phyloP scores from a whole-genome alignment of 2,888 invertebrate genomes.

The Himalopsyche tibetana region DNA sequence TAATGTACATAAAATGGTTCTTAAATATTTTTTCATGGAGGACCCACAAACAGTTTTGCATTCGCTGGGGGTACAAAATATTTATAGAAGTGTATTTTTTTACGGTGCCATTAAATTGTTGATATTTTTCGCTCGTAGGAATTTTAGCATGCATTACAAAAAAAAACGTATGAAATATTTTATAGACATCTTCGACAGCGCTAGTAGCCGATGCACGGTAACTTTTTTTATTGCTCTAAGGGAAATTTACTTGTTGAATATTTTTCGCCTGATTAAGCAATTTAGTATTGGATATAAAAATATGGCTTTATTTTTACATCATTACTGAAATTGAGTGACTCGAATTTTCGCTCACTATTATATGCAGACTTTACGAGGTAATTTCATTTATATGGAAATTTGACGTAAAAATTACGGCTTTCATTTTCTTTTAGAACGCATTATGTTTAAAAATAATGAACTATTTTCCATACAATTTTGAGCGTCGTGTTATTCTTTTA shows the following conservation, averaged over 20 bases:
- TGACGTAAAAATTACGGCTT: slow-evolving; percentile 32
- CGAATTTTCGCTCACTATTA: slow-evolving; percentile 31
- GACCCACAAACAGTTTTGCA: not conserved
- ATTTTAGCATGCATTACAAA: slow-evolving; percentile 39
- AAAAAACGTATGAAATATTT: slow-evolving; percentile 43
- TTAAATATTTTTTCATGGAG: not conserved
- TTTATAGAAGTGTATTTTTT: slow-evolving; percentile 42
- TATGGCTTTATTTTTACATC: slow-evolving; percentile 4
- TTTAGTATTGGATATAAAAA: slow-evolving; percentile 38
- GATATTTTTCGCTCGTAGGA: slow-evolving; percentile 37
- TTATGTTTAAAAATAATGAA: slow-evolving; percentile 38
- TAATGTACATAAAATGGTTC: not conserved
- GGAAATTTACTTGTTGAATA: slow-evolving; percentile 42
- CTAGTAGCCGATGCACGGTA: slow-evolving; percentile 27
- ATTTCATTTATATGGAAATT: slow-evolving; percentile 41
- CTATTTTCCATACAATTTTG: slow-evolving; percentile 20
- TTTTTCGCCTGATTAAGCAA: slow-evolving; percentile 43
- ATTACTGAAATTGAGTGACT: slow-evolving; percentile 40
- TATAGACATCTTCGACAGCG: slow-evolving; percentile 35
- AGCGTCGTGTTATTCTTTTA: slow-evolving; percentile 8
- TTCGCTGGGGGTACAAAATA: slow-evolving; percentile 11
- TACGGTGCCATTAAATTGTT: slow-evolving; percentile 40
- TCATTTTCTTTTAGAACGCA: slow-evolving; percentile 31
- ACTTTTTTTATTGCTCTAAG: slow-evolving; percentile 19
- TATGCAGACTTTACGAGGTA: slow-evolving; percentile 38